Evolutionary conservation across 2,888 invertebrate species (phyloP).

Genomic region (Cephus rjabovi): DNA sequence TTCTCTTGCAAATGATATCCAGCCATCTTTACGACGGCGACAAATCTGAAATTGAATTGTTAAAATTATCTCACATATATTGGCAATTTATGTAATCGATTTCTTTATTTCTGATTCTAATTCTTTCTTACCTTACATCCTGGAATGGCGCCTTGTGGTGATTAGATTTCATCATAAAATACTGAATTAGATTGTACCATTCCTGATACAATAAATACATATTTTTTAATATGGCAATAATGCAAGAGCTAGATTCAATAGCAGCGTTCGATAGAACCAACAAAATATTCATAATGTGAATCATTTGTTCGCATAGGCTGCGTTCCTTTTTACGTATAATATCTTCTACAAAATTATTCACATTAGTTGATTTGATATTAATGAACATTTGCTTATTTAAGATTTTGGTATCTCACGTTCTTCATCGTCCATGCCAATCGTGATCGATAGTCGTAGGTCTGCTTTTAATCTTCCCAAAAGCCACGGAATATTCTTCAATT

Average conservation of each 20-base stretch:
- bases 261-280: slow-evolving; percentile 68
- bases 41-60: slow-evolving; percentile 65
- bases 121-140: slow-evolving; percentile 66
- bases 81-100: not conserved
- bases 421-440: slow-evolving; percentile 43
- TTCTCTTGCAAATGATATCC: slow-evolving; percentile 72
- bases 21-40: slow-evolving; percentile 70
- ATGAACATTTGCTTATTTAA: not conserved
- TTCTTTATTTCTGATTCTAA: not conserved
- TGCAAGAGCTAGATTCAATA: slow-evolving; percentile 69
- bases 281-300: slow-evolving; percentile 69
- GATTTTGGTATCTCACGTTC: slow-evolving; percentile 29
- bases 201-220: slow-evolving; percentile 70
- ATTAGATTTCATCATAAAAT: slow-evolving; percentile 70
- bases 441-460: slow-evolving; percentile 43
- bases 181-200: slow-evolving; percentile 71
- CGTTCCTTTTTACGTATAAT: slow-evolving; percentile 69
- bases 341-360: slow-evolving; percentile 49
- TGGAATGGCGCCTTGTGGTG: slow-evolving; percentile 68
- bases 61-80: not conserved
- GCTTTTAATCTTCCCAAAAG: slow-evolving; percentile 54
- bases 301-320: slow-evolving; percentile 72
- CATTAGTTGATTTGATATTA: not conserved
- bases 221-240: slow-evolving; percentile 71
- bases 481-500: slow-evolving; percentile 53